Evolutionary conservation across 2,888 invertebrate genomes (phyloP).

Genomic region (Oscheius myriophilus): DNA sequence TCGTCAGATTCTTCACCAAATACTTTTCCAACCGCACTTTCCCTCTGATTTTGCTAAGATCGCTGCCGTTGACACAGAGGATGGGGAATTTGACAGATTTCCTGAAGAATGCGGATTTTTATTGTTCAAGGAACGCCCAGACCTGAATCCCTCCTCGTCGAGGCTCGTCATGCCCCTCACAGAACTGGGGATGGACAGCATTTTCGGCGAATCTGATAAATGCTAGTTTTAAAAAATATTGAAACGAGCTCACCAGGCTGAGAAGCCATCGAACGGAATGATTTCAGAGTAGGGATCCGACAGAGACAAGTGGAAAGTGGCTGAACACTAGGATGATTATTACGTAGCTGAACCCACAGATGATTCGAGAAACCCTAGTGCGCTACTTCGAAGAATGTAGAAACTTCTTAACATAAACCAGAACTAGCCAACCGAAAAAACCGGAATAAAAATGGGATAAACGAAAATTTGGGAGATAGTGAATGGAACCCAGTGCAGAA

Average conservation of each 20-base stretch:
- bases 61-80: constrained; percentile 35
- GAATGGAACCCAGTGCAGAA: no score
- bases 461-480: no score
- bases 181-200: constrained; percentile 37
- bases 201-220: not conserved
- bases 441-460: no score
- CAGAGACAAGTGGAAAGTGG: no score
- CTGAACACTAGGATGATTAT: not conserved
- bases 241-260: not conserved
- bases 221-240: not conserved
- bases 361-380: not conserved
- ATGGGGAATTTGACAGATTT: constrained; percentile 38
- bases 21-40: constrained; percentile 40
- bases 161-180: constrained; percentile 59
- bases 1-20: constrained; percentile 30
- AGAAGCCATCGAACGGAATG: no score
- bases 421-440: no score
- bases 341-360: constrained; percentile 1
- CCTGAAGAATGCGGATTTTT: constrained; percentile 26
- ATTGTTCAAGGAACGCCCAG: no score
- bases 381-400: no score
- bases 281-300: no score
- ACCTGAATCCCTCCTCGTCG: constrained; percentile 52
- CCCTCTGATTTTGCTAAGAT: constrained; percentile 32
- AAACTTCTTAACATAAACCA: no score